Percentiles rank a stretch among this genome's conserved stretches.
phyloP scores from a whole-genome alignment of 2,888 invertebrate genomes.

The Oscheius onirici region DNA sequence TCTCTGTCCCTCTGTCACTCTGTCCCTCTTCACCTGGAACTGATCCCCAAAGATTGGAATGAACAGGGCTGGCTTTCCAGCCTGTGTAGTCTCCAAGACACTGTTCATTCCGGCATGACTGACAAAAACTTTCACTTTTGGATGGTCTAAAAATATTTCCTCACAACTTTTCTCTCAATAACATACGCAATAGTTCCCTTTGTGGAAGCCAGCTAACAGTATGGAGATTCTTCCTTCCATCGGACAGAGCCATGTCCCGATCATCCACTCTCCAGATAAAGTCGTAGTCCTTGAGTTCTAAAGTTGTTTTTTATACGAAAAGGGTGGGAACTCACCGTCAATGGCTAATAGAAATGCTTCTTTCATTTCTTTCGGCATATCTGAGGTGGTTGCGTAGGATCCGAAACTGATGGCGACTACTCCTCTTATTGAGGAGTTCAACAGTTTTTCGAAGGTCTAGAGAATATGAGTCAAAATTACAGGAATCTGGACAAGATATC shows the following conservation, averaged over 20 bases:
- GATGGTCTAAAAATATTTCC: constrained; percentile 17
- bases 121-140: constrained; percentile 26
- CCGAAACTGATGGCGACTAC: constrained; percentile 32
- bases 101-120: constrained; percentile 35
- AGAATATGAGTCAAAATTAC: no score
- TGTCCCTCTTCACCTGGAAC: constrained; percentile 21
- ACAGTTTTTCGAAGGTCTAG: constrained; percentile 21
- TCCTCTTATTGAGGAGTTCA: constrained; percentile 17
- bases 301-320: background rate
- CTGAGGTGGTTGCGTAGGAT: constrained; percentile 30
- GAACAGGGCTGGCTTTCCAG: constrained; percentile 27
- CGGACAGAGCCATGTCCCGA: constrained; percentile 8
- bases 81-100: constrained; percentile 26
- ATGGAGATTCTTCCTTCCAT: constrained; percentile 19
- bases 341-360: constrained; percentile 30
- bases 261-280: constrained; percentile 29
- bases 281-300: constrained; percentile 24
- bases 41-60: constrained; percentile 34
- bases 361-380: constrained; percentile 34
- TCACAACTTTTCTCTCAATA: background rate
- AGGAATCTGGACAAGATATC: no score
- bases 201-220: constrained; percentile 33
- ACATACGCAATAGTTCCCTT: constrained; percentile 30
- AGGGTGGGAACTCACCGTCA: constrained; percentile 1
- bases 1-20: background rate